Evolutionary conservation across 2,797 vertebrate species (phyloP).

Genomic region (Tinamus major): DNA sequence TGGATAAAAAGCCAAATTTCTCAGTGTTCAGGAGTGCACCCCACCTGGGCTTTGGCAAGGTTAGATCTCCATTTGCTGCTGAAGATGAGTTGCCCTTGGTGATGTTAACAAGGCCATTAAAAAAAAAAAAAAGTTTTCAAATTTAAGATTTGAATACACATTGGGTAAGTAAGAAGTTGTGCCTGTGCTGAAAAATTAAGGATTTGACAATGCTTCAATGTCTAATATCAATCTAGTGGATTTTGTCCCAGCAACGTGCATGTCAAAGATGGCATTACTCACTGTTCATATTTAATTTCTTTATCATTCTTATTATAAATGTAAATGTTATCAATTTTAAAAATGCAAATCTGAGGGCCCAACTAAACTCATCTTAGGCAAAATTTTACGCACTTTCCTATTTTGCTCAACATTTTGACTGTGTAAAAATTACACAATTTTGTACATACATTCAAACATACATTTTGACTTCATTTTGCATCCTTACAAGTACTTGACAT

Average conservation of each 20-base stretch:
- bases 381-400: not conserved
- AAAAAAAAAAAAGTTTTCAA: not conserved
- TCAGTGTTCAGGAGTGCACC: not conserved
- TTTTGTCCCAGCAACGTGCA: not conserved
- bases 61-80: not conserved
- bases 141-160: not conserved
- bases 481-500: not conserved
- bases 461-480: not conserved
- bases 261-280: not conserved
- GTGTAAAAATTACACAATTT: not conserved
- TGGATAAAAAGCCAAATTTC: not conserved
- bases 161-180: not conserved
- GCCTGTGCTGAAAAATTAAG: not conserved
- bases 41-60: not conserved
- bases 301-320: not conserved
- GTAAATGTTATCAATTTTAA: not conserved
- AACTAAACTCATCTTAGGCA: not conserved
- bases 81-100: not conserved
- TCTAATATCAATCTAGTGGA: not conserved
- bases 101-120: not conserved
- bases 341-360: not conserved
- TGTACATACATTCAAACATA: not conserved
- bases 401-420: not conserved
- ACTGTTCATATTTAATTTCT: not conserved
- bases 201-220: not conserved